Evolutionary conservation across 2,888 invertebrate genomes (phyloP).

Genomic region (Papilio demoleus): DNA sequence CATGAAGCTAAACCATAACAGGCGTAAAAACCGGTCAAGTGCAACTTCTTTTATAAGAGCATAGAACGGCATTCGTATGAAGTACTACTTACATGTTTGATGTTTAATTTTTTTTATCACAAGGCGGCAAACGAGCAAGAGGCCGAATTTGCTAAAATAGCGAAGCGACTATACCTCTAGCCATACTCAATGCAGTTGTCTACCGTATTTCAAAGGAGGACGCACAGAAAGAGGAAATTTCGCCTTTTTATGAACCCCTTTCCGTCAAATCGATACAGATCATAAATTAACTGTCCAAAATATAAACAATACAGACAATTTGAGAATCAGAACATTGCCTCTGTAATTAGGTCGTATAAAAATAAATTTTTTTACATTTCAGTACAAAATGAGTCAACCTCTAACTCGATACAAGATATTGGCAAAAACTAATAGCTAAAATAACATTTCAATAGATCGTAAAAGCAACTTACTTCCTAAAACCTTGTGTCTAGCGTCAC

Average conservation of each 20-base stretch:
- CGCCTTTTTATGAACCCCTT: too few relatives aligned
- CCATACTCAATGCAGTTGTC: too few relatives aligned
- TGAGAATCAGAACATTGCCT: too few relatives aligned
- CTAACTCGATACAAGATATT: neutral
- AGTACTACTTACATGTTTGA: neutral
- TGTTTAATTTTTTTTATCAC: too few relatives aligned
- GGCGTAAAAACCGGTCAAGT: constrained; percentile 40
- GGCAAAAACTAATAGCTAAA: neutral
- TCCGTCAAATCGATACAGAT: too few relatives aligned
- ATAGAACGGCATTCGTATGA: constrained; percentile 28
- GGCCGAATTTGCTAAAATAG: too few relatives aligned
- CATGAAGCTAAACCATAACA: constrained; percentile 39
- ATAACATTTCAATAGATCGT: neutral
- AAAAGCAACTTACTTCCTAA: constrained; percentile 10
- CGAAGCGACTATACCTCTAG: too few relatives aligned
- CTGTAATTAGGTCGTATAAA: neutral
- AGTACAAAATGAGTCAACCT: neutral
- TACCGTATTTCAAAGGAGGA: too few relatives aligned
- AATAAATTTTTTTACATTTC: neutral
- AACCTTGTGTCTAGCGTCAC: neutral
- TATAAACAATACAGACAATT: too few relatives aligned
- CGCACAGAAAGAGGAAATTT: too few relatives aligned
- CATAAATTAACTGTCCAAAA: too few relatives aligned
- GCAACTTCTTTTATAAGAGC: constrained; percentile 35
- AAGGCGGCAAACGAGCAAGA: too few relatives aligned